Conservation (phyloP, 2,797 vertebrate genomes). For the Miichthys miiuy region DNA sequence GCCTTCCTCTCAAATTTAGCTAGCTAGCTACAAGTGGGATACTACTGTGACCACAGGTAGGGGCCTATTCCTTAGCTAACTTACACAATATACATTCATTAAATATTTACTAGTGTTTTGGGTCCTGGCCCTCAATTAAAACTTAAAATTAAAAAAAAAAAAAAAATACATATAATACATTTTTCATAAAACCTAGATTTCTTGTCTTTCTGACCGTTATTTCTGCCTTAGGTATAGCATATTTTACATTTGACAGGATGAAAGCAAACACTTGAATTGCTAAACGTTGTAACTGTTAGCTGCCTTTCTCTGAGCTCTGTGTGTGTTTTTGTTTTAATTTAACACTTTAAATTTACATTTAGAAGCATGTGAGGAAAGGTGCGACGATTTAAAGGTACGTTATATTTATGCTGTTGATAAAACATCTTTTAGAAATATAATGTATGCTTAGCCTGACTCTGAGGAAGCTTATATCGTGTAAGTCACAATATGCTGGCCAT, state of each 20-base stretch:
- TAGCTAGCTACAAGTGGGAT: not conserved
- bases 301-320: not conserved
- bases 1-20: constrained; percentile 27
- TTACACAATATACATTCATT: not conserved
- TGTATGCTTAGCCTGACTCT: not conserved
- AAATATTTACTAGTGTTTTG: not conserved
- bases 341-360: not conserved
- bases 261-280: not conserved
- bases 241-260: not conserved
- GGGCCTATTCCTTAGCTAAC: not conserved
- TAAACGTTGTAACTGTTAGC: not conserved
- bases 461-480: too few species aligned
- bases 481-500: too few species aligned
- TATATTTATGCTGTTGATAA: too few species aligned
- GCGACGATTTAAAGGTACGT: not conserved
- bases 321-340: not conserved
- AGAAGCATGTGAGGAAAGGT: not conserved
- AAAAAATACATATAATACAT: too few species aligned
- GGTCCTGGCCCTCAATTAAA: not conserved
- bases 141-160: not conserved
- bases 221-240: not conserved
- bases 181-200: not conserved
- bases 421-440: too few species aligned
- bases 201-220: not conserved
- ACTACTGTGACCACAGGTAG: not conserved